Base-by-base conservation (phyloP, 2,113 vertebrate genomes). In the Capricornis sumatraensis region DNA sequence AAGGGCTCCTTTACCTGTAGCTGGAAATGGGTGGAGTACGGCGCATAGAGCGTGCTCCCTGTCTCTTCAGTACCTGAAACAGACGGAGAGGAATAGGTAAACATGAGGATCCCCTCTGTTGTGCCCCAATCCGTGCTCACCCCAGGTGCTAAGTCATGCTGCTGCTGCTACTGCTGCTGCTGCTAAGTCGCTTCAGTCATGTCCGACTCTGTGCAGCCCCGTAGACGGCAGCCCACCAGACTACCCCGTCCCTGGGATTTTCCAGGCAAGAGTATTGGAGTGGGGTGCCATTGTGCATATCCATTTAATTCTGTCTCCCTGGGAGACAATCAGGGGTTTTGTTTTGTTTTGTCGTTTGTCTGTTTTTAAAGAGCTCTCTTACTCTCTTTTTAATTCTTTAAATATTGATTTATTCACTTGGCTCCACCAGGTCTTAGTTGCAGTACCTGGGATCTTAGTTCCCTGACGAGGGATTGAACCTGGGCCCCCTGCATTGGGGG, bases 21-120 rank as follows among this genome's bases (percentile, higher is more conserved):
- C 96, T 98, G 99, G 43, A 99, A 98, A 40, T 99, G 97, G 82
- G 98, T 98, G 60, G 99, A 55, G 0, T 99, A 99, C 0, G 98
- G 98, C 10, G 98, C 97, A 19, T 98, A 98, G 36, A 43, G 62
- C 0, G 33, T 10, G 1, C 97, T 97, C 40, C 92, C 97, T 27
- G 33, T 53, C 74, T 85, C 96, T 95, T 97, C 98, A 78, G 86
- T 50, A 76, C 89, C 89, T 95, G 87, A 47, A 98, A 96, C 94
- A 87, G 21, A 94, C 57, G 6, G 76, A 58, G 92, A 87, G 33
- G 95, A 4, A 60, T 87, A 95, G 40, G 67, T 21, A 92, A 10
- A 87, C 50, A 2, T 53, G 52, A 4, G 25, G 64, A 25, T 36
- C 11, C 53, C 27, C 1, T 11, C 15, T 36, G 23, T 23, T 5